A percentile compares a stretch with the other conserved stretches of the same genome.
phyloP scores from a whole-genome alignment of 2,113 vertebrate species.

The Macrotis lagotis region DNA sequence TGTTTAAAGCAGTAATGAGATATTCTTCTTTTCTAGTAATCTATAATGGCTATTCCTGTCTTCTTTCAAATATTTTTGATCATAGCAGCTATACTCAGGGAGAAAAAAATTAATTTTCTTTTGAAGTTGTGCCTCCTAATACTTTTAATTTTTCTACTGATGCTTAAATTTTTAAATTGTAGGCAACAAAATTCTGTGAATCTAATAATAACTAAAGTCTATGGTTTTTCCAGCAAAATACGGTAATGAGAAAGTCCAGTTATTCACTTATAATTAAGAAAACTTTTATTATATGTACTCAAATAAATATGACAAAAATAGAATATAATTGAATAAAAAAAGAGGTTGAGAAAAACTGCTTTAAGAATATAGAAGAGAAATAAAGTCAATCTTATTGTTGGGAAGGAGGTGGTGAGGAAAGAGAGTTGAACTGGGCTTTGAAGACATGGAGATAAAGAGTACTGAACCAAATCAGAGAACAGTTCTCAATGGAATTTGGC shows the following conservation, averaged over 20 bases:
- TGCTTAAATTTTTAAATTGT: conserved; percentile 37
- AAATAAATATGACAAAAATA: not conserved
- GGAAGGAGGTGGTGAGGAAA: not conserved
- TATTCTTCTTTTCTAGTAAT: conserved; percentile 67
- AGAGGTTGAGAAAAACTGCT: not conserved
- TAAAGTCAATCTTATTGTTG: not conserved
- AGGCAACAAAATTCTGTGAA: conserved; percentile 44
- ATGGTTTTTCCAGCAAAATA: conserved; percentile 40
- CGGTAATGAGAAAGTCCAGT: conserved; percentile 34
- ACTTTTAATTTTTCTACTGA: conserved; percentile 57
- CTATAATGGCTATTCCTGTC: conserved; percentile 53
- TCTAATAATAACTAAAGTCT: not conserved
- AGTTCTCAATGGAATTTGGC: not conserved
- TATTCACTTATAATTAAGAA: not conserved
- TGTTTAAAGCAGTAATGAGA: conserved; percentile 64
- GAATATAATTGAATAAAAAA: not conserved
- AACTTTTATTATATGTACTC: not conserved
- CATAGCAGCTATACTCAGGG: conserved; percentile 37
- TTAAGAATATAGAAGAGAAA: not conserved
- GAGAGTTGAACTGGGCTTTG: not conserved
- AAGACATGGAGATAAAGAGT: not conserved
- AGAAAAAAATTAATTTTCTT: conserved; percentile 64
- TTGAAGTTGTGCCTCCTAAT: conserved; percentile 61
- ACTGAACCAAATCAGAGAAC: not conserved
- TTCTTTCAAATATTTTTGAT: conserved; percentile 64